phyloP scores from a whole-genome alignment of 2,888 invertebrate genomes.

The Cheilosia vernalis region DNA sequence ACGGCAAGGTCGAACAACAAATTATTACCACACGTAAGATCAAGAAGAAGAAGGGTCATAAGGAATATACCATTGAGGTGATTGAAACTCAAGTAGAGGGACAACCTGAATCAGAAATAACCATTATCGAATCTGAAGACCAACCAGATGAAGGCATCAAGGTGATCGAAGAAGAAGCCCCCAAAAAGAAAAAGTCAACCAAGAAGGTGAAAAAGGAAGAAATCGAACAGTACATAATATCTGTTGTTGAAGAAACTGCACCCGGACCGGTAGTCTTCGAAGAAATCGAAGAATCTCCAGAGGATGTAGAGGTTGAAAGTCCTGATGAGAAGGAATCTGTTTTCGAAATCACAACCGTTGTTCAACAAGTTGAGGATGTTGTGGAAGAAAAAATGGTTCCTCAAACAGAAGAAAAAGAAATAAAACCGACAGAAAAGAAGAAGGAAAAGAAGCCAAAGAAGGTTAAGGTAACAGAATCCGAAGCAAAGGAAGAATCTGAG shows the following conservation, averaged over 20 bases:
- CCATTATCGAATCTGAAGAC: constrained; percentile 78
- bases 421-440: constrained; percentile 69
- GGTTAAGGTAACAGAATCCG: constrained; percentile 79
- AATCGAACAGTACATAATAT: constrained; percentile 79
- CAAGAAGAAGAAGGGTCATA: constrained; percentile 82
- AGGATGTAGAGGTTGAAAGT: constrained; percentile 67
- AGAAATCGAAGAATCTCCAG: constrained; percentile 77
- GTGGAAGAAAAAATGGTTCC: constrained; percentile 78
- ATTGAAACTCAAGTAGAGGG: constrained; percentile 83
- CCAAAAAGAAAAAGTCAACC: constrained; percentile 76
- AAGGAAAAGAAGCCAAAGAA: constrained; percentile 82
- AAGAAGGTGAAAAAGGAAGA: constrained; percentile 78
- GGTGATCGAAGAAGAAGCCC: constrained; percentile 54
- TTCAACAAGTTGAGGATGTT: constrained; percentile 72
- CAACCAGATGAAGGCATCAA: constrained; percentile 73
- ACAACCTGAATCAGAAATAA: constrained; percentile 82
- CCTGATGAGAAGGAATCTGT: constrained; percentile 82
- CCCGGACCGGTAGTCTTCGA: constrained; percentile 77
- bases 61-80: constrained; percentile 83
- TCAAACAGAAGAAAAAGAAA: constrained; percentile 73
- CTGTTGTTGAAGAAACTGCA: constrained; percentile 80
- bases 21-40: constrained; percentile 80
- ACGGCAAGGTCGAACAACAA: constrained; percentile 81
- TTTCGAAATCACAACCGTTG: constrained; percentile 75
- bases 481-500: constrained; percentile 84